phyloP scores from a whole-genome alignment of 1,140 invertebrate species.

The Pachyrhynchus sulphureomaculatus region DNA sequence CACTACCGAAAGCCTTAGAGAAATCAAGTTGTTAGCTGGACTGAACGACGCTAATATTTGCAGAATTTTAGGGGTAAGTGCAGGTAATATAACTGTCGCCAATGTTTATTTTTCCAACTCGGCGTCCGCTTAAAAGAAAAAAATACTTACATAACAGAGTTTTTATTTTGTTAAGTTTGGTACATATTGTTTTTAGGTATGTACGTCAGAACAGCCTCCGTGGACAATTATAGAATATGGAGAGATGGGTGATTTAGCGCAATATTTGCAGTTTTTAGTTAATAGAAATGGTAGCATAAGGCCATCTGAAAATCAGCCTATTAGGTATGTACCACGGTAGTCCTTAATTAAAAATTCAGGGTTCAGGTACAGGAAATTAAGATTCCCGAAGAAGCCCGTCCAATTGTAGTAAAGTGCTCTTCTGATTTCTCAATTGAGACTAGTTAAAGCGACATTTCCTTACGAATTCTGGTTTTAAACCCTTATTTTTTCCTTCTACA shows the following conservation, averaged over 20 bases:
- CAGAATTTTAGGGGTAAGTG: conserved; percentile 62
- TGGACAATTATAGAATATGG: conserved; percentile 79
- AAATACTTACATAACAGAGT: too few relatives aligned
- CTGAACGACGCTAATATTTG: conserved; percentile 76
- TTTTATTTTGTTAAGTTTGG: too few relatives aligned
- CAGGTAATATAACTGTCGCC: too few relatives aligned
- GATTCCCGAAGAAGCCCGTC: too few relatives aligned
- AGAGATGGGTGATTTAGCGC: conserved; percentile 76
- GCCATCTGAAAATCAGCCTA: conserved; percentile 41
- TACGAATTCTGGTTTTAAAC: too few relatives aligned
- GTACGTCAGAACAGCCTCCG: conserved; percentile 62
- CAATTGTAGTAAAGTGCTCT: too few relatives aligned
- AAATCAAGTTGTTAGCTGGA: conserved; percentile 72
- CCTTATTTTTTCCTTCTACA: too few relatives aligned
- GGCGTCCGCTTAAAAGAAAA: too few relatives aligned
- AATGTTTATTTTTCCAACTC: too few relatives aligned
- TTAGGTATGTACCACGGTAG: conserved; percentile 38
- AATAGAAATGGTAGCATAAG: conserved; percentile 46
- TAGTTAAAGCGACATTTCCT: too few relatives aligned
- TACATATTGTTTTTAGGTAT: conserved; percentile 48
- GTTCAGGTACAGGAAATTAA: background rate
- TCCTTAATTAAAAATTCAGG: too few relatives aligned
- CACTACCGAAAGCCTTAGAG: conserved; percentile 56
- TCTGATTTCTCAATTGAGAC: too few relatives aligned
- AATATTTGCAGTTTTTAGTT: conserved; percentile 64